Conservation (phyloP, 2,113 vertebrate genomes). For the Prionailurus bengalensis region DNA sequence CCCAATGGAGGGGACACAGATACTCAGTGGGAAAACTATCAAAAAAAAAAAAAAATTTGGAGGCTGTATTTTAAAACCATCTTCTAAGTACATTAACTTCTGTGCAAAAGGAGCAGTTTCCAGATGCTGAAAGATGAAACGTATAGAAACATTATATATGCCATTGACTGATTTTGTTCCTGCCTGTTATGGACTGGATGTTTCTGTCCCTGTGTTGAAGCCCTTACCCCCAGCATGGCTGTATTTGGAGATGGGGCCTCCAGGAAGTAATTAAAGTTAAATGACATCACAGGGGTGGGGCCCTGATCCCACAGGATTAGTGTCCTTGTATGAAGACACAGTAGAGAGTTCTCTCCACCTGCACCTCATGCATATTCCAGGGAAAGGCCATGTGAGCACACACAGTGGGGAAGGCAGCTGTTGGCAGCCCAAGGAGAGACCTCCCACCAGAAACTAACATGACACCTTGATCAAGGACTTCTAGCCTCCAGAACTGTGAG, state of each 20-base stretch:
- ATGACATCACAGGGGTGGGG: not conserved
- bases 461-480: not conserved
- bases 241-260: not conserved
- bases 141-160: not conserved
- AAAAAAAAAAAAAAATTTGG: not conserved
- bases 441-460: not conserved
- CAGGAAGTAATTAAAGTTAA: constrained; percentile 7
- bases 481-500: not conserved
- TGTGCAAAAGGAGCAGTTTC: not conserved
- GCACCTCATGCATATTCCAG: too few species aligned
- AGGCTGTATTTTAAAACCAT: not conserved
- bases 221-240: not conserved
- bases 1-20: not conserved
- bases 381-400: not conserved
- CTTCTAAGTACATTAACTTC: not conserved
- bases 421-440: not conserved
- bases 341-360: not conserved
- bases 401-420: not conserved
- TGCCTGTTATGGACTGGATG: not conserved
- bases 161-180: not conserved
- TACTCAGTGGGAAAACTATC: not conserved
- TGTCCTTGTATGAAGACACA: not conserved
- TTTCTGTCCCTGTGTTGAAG: not conserved
- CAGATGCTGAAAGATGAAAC: not conserved
- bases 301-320: not conserved